A percentile compares a stretch with the other conserved stretches of the same genome.
These are phyloP conservation scores for Andrena praecox DNA, from an alignment of 2,888 invertebrate species.

Conservation along the genomic window DNA sequence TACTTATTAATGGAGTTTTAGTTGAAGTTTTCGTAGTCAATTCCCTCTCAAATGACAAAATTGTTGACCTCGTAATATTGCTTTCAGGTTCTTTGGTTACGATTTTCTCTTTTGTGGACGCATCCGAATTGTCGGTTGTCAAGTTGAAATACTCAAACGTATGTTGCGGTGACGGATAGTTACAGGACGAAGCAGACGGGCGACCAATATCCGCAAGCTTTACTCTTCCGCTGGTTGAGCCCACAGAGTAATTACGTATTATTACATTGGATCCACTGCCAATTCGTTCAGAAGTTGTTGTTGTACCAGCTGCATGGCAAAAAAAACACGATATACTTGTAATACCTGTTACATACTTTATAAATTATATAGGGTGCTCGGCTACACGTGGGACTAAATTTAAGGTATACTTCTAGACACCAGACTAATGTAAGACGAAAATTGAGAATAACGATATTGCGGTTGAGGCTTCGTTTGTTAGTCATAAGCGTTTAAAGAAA, in stretches of 20 bases:
- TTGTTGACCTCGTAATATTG: not conserved
- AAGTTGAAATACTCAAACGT: slow-evolving; percentile 85
- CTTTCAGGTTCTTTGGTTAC: slow-evolving; percentile 69
- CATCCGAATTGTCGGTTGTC: slow-evolving; percentile 63
- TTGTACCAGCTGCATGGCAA: slow-evolving; percentile 70
- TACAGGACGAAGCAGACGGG: slow-evolving; percentile 85
- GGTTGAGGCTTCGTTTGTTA: too few relatives aligned
- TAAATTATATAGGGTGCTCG: too few relatives aligned
- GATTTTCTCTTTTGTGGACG: slow-evolving; percentile 40
- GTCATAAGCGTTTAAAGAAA: too few relatives aligned
- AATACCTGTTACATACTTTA: too few relatives aligned
- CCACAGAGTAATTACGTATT: slow-evolving; percentile 76
- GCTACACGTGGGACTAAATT: too few relatives aligned
- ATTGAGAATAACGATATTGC: too few relatives aligned
- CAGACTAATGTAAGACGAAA: too few relatives aligned
- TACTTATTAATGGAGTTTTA: slow-evolving; percentile 89
- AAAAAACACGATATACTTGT: not conserved
- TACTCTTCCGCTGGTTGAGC: slow-evolving; percentile 84
- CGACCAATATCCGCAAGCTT: slow-evolving; percentile 84
- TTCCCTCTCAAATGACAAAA: slow-evolving; percentile 34
- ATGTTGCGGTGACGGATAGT: slow-evolving; percentile 83
- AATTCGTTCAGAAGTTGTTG: slow-evolving; percentile 27
- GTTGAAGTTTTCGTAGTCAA: slow-evolving; percentile 59
- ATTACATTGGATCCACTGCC: slow-evolving; percentile 63
- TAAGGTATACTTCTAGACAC: too few relatives aligned